Evolutionary conservation across 2,113 vertebrate genomes (phyloP).

Genomic region (Corythornis vintsioides): DNA sequence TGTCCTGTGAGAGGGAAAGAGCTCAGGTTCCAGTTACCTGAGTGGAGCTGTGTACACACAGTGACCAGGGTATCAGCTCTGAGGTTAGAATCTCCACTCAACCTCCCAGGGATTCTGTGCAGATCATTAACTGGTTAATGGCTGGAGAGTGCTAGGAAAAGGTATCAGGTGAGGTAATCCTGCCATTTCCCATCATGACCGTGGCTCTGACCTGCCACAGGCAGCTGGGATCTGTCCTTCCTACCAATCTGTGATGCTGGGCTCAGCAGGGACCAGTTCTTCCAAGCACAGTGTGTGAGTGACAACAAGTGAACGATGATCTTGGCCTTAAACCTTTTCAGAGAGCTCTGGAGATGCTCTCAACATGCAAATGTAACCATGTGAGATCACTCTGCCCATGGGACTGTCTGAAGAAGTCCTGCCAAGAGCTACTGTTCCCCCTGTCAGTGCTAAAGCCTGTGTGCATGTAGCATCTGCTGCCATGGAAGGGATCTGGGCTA

Average conservation of each 20-base stretch:
- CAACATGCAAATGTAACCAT: neutral
- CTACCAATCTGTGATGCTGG: neutral
- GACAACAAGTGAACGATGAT: fast-evolving
- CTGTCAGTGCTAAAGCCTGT: neutral
- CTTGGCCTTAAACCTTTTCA: neutral
- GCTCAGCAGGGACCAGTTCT: neutral
- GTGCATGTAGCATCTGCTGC: neutral
- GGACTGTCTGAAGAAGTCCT: neutral
- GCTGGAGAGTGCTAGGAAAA: neutral
- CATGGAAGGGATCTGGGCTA: neutral
- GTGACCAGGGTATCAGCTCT: neutral
- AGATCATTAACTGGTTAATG: neutral
- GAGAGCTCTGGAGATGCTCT: neutral
- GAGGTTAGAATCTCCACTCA: neutral
- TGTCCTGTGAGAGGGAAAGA: neutral
- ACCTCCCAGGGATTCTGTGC: neutral
- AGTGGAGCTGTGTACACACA: neutral
- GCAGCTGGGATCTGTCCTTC: neutral
- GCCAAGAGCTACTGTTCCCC: neutral
- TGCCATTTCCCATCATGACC: neutral
- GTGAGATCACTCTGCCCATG: fast-evolving
- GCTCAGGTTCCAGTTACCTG: neutral
- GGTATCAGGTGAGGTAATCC: neutral
- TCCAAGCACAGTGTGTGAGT: neutral
- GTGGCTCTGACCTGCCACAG: neutral